Evolutionary conservation across 2,113 vertebrate species (phyloP).

Genomic region (Mesitornis unicolor): DNA sequence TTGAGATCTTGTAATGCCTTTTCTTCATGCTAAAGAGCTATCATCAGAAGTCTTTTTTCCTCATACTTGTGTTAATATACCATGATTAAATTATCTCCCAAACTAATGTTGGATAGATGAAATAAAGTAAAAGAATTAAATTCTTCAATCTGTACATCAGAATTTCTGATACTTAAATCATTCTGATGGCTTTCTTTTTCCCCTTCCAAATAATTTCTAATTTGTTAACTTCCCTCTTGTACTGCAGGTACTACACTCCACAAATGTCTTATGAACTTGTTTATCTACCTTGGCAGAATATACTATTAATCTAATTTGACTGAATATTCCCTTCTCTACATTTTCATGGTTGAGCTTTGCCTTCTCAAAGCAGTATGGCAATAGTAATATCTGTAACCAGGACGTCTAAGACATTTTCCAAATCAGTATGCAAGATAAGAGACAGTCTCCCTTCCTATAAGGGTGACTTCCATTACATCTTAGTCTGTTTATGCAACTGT

Average conservation of each 20-base stretch:
- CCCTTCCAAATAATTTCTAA: not conserved
- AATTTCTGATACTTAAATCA: not conserved
- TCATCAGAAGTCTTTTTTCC: not conserved
- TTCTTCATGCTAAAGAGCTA: not conserved
- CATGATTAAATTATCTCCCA: not conserved
- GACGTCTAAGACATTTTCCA: not conserved
- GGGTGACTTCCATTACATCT: not conserved
- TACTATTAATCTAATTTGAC: not conserved
- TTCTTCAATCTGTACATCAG: not conserved
- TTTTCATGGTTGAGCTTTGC: not conserved
- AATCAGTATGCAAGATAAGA: not conserved
- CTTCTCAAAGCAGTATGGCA: not conserved
- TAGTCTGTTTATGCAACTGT: not conserved
- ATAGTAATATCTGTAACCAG: not conserved
- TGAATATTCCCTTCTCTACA: not conserved
- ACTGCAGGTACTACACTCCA: not conserved
- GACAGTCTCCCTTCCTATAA: not conserved
- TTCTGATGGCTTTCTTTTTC: not conserved
- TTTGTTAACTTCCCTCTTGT: not conserved
- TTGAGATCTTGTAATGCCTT: not conserved
- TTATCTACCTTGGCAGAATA: not conserved
- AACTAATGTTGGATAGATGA: not conserved
- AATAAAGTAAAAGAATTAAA: not conserved
- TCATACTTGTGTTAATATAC: not conserved
- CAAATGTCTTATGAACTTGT: not conserved